Conservation (phyloP, 2,113 vertebrate genomes). For the Hemibagrus wyckioides region DNA sequence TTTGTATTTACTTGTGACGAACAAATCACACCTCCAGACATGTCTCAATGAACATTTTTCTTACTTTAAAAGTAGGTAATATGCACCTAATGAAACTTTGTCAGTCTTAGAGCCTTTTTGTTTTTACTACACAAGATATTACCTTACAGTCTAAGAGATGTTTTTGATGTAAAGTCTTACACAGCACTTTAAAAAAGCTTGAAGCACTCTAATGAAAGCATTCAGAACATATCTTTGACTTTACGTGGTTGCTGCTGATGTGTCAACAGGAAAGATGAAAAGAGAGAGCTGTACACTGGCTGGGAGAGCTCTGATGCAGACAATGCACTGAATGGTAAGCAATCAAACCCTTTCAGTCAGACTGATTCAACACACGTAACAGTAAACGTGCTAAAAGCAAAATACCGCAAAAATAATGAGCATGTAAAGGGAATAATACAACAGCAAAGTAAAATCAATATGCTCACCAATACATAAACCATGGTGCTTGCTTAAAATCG, state of each 20-base stretch:
- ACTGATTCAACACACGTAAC: not conserved
- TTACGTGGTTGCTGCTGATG: not conserved
- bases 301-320: constrained; percentile 45
- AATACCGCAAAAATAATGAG: not conserved
- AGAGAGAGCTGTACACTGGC: constrained; percentile 36
- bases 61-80: not conserved
- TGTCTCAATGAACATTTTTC: not conserved
- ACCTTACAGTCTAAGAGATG: not conserved
- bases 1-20: not conserved
- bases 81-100: not conserved
- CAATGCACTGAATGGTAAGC: constrained; percentile 42
- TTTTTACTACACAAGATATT: not conserved
- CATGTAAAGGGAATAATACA: not conserved
- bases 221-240: not conserved
- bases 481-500: constrained; percentile 3
- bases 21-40: not conserved
- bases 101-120: not conserved
- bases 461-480: not conserved
- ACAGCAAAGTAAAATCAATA: constrained; percentile 25
- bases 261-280: constrained; percentile 46
- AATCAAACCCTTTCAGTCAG: constrained; percentile 35
- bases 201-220: not conserved
- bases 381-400: not conserved
- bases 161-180: not conserved
- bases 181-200: not conserved